A percentile compares a stretch with the other conserved stretches of the same genome.
Evolutionary conservation across 30 jellyfish, hydroid and myxozoan genomes (phyloP).

Genomic region (Turritopsis rubra): DNA sequence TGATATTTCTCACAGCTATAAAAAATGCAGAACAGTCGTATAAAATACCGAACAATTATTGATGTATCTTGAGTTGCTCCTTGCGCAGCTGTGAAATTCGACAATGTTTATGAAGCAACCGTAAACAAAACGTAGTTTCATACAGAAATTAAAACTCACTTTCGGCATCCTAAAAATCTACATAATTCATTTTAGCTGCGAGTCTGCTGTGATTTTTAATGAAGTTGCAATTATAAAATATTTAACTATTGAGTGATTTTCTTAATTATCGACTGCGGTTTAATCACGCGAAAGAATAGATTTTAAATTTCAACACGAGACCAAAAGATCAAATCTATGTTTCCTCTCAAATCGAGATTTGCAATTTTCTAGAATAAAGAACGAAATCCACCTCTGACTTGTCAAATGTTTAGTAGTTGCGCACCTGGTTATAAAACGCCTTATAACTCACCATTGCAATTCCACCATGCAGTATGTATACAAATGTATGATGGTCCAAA

Average conservation of each 20-base stretch:
- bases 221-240: neutral
- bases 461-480: no score
- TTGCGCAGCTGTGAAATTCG: conserved; percentile 6
- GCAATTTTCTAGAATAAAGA: neutral
- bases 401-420: no score
- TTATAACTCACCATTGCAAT: no score
- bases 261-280: neutral
- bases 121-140: neutral
- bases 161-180: neutral
- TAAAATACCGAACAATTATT: neutral
- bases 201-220: neutral
- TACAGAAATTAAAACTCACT: neutral
- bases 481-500: no score
- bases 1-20: neutral
- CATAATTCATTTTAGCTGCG: neutral
- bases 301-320: neutral
- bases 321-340: neutral
- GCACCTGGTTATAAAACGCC: no score
- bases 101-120: neutral
- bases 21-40: neutral
- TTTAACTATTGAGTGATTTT: neutral
- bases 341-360: neutral
- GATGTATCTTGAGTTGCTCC: neutral
- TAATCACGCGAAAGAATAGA: neutral
- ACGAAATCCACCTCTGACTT: no score